phyloP scores from a whole-genome alignment of 2,888 invertebrate species.

The Pyrrhopygopsis socrates region DNA sequence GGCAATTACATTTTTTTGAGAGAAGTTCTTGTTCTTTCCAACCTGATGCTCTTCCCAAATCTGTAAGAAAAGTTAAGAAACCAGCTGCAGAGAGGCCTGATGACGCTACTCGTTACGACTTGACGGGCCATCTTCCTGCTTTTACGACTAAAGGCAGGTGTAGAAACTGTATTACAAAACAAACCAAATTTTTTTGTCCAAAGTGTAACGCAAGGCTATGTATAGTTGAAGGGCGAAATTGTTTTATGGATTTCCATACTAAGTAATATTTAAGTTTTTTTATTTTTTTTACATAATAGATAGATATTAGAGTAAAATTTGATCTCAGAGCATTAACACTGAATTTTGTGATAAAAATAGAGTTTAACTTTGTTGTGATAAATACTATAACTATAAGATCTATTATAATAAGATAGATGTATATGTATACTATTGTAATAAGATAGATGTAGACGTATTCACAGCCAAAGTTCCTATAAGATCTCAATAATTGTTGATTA shows the following conservation, averaged over 20 bases:
- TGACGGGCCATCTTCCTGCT: background rate
- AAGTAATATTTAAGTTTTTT: background rate
- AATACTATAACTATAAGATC: too few relatives aligned
- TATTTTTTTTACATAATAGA: too few relatives aligned
- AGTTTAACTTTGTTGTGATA: too few relatives aligned
- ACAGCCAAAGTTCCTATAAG: background rate
- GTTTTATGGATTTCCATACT: background rate
- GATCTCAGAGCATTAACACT: too few relatives aligned
- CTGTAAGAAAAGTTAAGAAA: background rate
- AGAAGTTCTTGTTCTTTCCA: background rate
- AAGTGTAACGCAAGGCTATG: background rate
- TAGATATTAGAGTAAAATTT: too few relatives aligned
- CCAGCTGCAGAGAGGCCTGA: slow-evolving; percentile 4
- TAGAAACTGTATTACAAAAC: background rate
- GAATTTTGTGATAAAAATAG: too few relatives aligned
- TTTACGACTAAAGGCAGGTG: background rate
- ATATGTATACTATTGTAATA: too few relatives aligned
- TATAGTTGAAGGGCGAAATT: background rate
- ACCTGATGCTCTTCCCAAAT: background rate
- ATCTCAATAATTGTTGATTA: background rate
- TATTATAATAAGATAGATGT: too few relatives aligned
- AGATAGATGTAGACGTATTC: too few relatives aligned
- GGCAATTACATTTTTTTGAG: background rate
- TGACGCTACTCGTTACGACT: slow-evolving; percentile 3
- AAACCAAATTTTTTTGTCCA: background rate